Base-by-base conservation (phyloP, 2,797 vertebrate genomes). In the Strix occidentalis region DNA sequence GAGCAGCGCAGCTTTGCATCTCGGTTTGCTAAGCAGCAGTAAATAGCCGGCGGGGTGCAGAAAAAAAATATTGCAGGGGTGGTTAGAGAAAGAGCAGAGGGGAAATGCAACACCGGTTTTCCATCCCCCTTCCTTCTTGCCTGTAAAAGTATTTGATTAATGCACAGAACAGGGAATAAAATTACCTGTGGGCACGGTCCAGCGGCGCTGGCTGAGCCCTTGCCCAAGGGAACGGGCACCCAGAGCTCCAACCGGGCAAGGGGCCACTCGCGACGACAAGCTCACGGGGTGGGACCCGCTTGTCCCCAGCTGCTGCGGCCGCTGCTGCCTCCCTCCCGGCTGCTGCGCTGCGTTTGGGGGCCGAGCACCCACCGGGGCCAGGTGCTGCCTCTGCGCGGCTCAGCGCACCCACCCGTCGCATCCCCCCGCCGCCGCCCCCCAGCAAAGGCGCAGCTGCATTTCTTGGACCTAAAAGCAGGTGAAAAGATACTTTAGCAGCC, bases 41-140 rank as follows among this genome's bases (percentile, higher is more conserved):
- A 19, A 50, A 39, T 3, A 39, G 46, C 46, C 3, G 3, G 13
- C 26, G 50, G 25, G 11, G 13, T 1, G 41, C 56, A 23, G 65
- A n/a, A 68, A 12, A 12, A 46, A 53, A 13, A 2, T 23, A 20
- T 11, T 6, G 18, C 43, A 20, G 28, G 10, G 37, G 45, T 15
- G 56, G 37, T 8, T 41, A 18, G 33, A 37, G 77, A 39, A 48
- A 9, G 25, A 28, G 18, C 2, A 4, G 16, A 2, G 6, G 25
- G 31, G 39, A 11, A 41, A 57, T 0, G 6, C 20, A 33, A n/a
- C 45, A 6, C 9, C 3, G 1, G 8, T 4, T 48, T 37, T 41
- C 43, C 61, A 74, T 16, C 45, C 37, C 33, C 31, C 33, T 48
- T 37, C 60, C 39, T 28, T 31, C 54, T 39, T 10, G 7, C 41